phyloP scores from a whole-genome alignment of 2,113 vertebrate species.

The Forbesichthys papilliferus region DNA sequence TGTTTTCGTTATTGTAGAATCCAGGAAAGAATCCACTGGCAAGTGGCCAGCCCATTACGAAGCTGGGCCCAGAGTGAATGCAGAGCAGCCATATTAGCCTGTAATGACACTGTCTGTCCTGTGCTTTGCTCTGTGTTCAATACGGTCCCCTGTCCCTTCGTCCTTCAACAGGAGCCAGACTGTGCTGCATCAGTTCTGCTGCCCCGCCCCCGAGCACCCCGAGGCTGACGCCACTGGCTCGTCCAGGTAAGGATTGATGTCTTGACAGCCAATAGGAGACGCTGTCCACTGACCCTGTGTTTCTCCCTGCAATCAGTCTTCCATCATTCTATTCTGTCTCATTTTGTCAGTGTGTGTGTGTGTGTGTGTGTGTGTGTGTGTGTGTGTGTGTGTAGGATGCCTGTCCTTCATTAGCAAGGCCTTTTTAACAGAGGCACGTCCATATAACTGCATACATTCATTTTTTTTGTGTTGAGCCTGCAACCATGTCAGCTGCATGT shows the following conservation, averaged over 20 bases:
- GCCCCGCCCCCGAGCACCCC: conserved; percentile 91
- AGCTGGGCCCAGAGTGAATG: no score
- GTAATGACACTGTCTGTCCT: background rate
- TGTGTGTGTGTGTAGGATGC: background rate
- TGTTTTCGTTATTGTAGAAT: conserved; percentile 15
- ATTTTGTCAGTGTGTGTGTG: conserved; percentile 16
- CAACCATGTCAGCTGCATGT: background rate
- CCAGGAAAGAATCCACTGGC: conserved; percentile 42
- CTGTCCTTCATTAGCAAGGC: background rate
- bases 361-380: conserved; percentile 13
- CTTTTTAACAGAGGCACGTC: background rate
- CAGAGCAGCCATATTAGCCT: background rate
- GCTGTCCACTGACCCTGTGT: background rate
- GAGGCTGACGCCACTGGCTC: conserved; percentile 75
- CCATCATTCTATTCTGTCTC: background rate
- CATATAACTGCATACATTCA: conserved; percentile 4
- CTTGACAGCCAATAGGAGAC: background rate
- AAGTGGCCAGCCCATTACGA: no score
- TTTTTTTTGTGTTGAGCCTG: conserved; percentile 5
- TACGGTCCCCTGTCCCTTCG: conserved; percentile 23
- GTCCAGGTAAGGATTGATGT: conserved; percentile 64
- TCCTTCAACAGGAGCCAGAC: conserved; percentile 87
- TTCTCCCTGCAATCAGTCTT: background rate
- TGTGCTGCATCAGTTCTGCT: conserved; percentile 98
- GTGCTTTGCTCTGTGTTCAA: conserved; percentile 3